Base-by-base conservation (phyloP, 2,797 vertebrate species). In the Muscicapa striata region DNA sequence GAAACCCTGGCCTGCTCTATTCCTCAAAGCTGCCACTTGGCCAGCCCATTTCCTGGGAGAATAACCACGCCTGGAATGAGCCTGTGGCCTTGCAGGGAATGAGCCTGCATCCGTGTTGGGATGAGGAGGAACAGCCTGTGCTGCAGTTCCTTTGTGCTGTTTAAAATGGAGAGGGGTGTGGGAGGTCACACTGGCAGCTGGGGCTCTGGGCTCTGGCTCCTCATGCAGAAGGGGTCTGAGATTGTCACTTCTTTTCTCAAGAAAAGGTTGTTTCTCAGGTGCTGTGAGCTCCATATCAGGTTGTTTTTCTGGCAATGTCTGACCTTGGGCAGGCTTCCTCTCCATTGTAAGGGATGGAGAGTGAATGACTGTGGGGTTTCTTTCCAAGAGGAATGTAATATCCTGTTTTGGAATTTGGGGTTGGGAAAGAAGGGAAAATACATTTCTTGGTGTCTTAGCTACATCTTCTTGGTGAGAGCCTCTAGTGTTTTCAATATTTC, bases 1-100 rank as follows among this genome's bases (percentile, higher is more conserved):
- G 3, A 93, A 87, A 48, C 72, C 89, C 18, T 91, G 97, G 95
- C 78, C 34, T 40, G 93, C 57, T 85, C 90, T 96, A 29, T 23
- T 23, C 36, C 72, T 92, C 67, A 86, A 82, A 58, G 52, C 64
- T 13, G 83, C 5, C 2, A 45, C 61, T 34, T 15, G 51, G 51
- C 72, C 15, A 9, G 88, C 72, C 90, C 89, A 87, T 49, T 82
- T 94, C 38, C 68, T 82, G 64, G 52, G 34, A 70, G 68, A 73
- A 49, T 24, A 40, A 17, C 40, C 1, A 0, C 63, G 11, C 52
- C 54, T 90, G 55, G 80, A 26, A 40, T 0, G 34, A 13, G 58
- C 5, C 52, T 91, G 85, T n/a, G 95, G 63, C 41, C 73, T 78
- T 16, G 85, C 62, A 49, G 84, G 54, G 55, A 72, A 41, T 11